Base-by-base conservation (phyloP, 2,797 vertebrate genomes). In the Erethizon dorsatum region DNA sequence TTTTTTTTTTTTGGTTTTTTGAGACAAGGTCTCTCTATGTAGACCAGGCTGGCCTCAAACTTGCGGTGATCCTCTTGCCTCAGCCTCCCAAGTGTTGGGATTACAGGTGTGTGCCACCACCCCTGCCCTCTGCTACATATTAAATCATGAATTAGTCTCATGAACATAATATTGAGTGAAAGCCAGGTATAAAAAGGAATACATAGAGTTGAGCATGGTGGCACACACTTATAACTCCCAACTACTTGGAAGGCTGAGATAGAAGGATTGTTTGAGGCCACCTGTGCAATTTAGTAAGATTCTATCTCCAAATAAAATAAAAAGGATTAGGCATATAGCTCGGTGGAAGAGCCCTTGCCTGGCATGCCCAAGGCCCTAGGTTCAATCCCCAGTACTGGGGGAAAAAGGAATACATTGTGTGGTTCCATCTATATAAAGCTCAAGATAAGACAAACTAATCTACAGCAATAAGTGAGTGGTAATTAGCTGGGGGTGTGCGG, bases 341-440 rank as follows among this genome's bases (percentile, higher is more conserved):
- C 5, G 2, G 18, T 45, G 22, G 41, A 47, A 47, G 71, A 47
- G 47, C 26, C 41, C 45, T 31, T 75, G 41, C 15, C 26, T 50
- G 50, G 12, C 13, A 50, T 31, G 13, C 5, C 45, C 13, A 77
- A 50, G 45, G 73, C 26, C 45, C 3, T 77, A 31, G 6, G 45
- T 77, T 77, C 14, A 77, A 77, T 73, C 37, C 22, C 41, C 5
- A 73, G 1, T 31, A 77, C 45, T 31, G 45, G 45, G 14, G 6
- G 17, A 7, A 15, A 17, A 50, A 50, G 73, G 26, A 50, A 50
- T 50, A 31, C 50, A 50, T 77, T 50, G 45, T 50, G 45, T 31
- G 31, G 54, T 71, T 96, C 37, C 20, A 77, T 80, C 69, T 84
- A 69, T 57, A 50, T 78, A 69, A 91, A 69, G n/a, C 71, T 97